Evolutionary conservation across 2,888 invertebrate species (phyloP).

Genomic region (Agapostemon virescens): DNA sequence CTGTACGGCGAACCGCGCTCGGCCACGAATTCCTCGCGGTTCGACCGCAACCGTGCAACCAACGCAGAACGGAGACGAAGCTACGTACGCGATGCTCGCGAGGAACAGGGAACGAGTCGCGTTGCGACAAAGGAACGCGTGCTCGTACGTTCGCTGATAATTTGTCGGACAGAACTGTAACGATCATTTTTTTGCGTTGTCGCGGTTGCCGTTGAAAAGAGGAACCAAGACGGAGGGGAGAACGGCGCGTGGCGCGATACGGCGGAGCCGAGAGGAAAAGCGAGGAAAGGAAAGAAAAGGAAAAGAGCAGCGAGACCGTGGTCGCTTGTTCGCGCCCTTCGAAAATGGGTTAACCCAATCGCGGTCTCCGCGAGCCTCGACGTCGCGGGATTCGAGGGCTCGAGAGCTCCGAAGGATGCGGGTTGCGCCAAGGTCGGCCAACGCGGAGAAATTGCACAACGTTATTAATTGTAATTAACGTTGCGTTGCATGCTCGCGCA

Average conservation of each 20-base stretch:
- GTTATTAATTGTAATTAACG: slow-evolving; percentile 69
- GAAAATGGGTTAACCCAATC: slow-evolving; percentile 43
- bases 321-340: slow-evolving; percentile 12
- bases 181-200: too few relatives aligned
- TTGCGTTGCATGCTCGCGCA: slow-evolving; percentile 51
- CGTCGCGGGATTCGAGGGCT: not conserved
- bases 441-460: slow-evolving; percentile 59
- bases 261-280: fast-evolving
- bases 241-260: too few relatives aligned
- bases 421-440: slow-evolving; percentile 14
- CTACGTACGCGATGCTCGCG: slow-evolving; percentile 36
- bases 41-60: slow-evolving; percentile 31
- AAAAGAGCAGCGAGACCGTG: not conserved
- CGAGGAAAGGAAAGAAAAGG: not conserved
- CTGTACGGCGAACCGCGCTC: slow-evolving; percentile 45
- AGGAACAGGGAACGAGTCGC: slow-evolving; percentile 35
- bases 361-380: slow-evolving; percentile 6
- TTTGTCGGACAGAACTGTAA: too few relatives aligned
- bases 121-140: slow-evolving; percentile 32
- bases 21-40: slow-evolving; percentile 51
- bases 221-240: too few relatives aligned
- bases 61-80: slow-evolving; percentile 16
- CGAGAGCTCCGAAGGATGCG: not conserved
- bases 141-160: slow-evolving; percentile 28
- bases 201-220: too few relatives aligned